These are phyloP conservation scores for Penaeus indicus DNA, from an alignment of 1,140 invertebrate species.

Conservation along the genomic window DNA sequence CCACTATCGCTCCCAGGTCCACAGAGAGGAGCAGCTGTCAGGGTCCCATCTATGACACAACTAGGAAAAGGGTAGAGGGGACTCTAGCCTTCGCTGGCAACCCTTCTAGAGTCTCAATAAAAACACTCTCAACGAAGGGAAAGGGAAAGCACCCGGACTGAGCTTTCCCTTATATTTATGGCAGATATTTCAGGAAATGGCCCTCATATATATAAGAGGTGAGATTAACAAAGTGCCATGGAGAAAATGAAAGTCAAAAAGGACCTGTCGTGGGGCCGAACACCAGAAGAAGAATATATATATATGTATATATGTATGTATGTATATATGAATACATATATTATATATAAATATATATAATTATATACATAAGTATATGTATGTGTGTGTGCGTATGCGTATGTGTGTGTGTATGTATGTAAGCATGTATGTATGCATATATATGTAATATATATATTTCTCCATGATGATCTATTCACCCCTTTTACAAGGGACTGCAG, in stretches of 20 bases:
- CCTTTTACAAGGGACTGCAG: background rate
- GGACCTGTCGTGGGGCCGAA: background rate
- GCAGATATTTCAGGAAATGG: too few relatives aligned
- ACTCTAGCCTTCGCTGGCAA: too few relatives aligned
- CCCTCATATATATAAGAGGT: too few relatives aligned
- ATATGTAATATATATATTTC: background rate
- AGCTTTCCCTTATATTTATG: too few relatives aligned
- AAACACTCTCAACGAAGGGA: too few relatives aligned
- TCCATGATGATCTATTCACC: background rate
- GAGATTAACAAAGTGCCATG: too few relatives aligned
- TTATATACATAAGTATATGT: conserved; percentile 6
- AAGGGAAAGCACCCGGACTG: too few relatives aligned
- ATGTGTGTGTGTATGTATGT: conserved; percentile 18
- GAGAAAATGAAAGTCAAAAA: too few relatives aligned
- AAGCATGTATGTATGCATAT: conserved; percentile 17
- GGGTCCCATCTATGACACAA: too few relatives aligned
- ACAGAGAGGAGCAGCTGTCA: background rate
- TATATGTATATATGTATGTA: conserved; percentile 4
- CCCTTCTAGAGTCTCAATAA: too few relatives aligned
- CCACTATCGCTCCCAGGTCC: background rate
- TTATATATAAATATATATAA: conserved; percentile 1
- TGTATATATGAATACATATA: conserved; percentile 16
- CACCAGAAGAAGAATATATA: background rate
- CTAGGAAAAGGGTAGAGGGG: too few relatives aligned
- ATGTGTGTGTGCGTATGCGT: background rate